Evolutionary conservation across 2,888 invertebrate species (phyloP).

Genomic region (Agrochola macilenta): DNA sequence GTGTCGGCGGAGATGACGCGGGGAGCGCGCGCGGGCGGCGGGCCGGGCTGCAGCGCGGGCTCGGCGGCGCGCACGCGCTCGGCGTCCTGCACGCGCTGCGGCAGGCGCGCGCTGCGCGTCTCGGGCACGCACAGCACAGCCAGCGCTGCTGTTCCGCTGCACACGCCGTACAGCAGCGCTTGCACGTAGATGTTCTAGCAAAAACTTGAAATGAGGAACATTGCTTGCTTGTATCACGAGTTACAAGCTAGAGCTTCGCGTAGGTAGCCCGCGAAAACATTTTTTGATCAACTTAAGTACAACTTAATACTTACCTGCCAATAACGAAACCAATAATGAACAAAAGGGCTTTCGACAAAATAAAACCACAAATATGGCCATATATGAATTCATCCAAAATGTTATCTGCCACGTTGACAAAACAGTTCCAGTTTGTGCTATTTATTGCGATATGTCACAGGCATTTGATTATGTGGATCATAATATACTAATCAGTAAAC

Average conservation of each 20-base stretch:
- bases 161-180: conserved; percentile 87
- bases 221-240: not conserved
- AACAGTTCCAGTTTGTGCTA: no score
- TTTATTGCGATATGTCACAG: no score
- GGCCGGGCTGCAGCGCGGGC: conserved; percentile 40
- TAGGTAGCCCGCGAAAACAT: not conserved
- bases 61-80: conserved; percentile 69
- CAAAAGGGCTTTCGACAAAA: no score
- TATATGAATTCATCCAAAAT: no score
- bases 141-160: conserved; percentile 83
- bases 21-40: conserved; percentile 38
- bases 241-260: not conserved
- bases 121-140: conserved; percentile 91
- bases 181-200: conserved; percentile 78
- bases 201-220: conserved; percentile 7
- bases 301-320: not conserved
- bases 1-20: conserved; percentile 58
- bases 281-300: not conserved
- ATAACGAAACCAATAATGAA: no score
- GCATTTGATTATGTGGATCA: no score
- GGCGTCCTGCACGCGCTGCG: conserved; percentile 89
- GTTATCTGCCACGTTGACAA: no score
- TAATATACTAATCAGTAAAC: no score
- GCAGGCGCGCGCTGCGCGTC: conserved; percentile 90
- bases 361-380: no score